Percentiles rank a stretch among this genome's conserved stretches.
These are phyloP conservation scores for Eilema sororculum DNA, from an alignment of 2,888 invertebrate genomes.

Conservation along the genomic window DNA sequence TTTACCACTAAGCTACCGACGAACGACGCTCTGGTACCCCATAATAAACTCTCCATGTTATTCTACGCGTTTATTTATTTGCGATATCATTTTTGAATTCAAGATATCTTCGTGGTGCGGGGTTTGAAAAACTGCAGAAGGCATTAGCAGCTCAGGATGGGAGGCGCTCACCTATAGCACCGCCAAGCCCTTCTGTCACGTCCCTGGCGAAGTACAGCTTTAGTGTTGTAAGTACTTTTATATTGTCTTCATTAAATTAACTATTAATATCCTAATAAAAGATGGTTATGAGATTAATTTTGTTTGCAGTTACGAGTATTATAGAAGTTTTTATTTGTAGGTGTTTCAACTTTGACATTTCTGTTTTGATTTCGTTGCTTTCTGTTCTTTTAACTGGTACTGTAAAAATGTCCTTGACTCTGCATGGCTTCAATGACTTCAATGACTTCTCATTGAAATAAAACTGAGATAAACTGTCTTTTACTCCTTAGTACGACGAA, in stretches of 20 bases:
- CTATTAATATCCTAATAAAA: not conserved
- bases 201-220: conserved; percentile 92
- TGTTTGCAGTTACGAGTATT: too few relatives aligned
- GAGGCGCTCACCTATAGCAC: conserved; percentile 86
- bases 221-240: conserved; percentile 88
- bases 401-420: too few relatives aligned
- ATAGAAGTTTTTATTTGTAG: too few relatives aligned
- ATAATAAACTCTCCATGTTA: too few relatives aligned
- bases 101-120: conserved; percentile 94
- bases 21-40: too few relatives aligned
- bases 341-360: too few relatives aligned
- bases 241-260: not conserved
- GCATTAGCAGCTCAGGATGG: conserved; percentile 92
- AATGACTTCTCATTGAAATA: not conserved
- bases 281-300: too few relatives aligned
- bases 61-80: not conserved
- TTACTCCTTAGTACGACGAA: conserved; percentile 87
- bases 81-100: conserved; percentile 14
- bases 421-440: too few relatives aligned
- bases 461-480: not conserved
- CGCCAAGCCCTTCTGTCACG: conserved; percentile 90
- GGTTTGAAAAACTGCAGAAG: conserved; percentile 93
- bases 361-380: too few relatives aligned
- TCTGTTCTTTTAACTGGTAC: too few relatives aligned
- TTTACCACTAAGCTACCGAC: too few relatives aligned